Evolutionary conservation across 2,888 invertebrate genomes (phyloP), one percentile per base, ranked within the genome.

Genomic region (Andrena fulva): DNA sequence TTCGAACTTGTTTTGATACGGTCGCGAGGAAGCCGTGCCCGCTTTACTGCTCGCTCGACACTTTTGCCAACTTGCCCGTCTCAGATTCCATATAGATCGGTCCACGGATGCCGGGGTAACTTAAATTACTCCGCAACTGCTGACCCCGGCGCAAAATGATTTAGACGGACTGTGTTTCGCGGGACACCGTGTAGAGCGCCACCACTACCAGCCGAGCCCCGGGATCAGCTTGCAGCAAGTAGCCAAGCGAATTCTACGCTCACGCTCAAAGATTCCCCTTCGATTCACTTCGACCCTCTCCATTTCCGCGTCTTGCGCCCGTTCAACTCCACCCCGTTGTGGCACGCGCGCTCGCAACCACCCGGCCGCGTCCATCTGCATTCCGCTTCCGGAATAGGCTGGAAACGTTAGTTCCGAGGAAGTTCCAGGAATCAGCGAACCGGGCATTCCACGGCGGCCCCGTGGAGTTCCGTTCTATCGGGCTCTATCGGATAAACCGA

Each of bases 351-450:
- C 56, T 74, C 29, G 54, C 48, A 56, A 16, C 31, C 78, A 31
- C 48, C 54, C 62, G 10, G 63, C 52, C 29, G 69, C 69, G 68
- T 73, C 68, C 80, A 54, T 54, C 42, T 29, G 66, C 81, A 80
- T 82, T 80, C 81, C 81, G 64, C 33, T 74, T 62, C 35, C 75
- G 29, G 56, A 20, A 42, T 80, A 80, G 81, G 74, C 74, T 80
- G 81, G 81, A 67, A 80, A 75, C 81, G 69, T 56, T 82, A 70
- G 75, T 80, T 82, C 66, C 81, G 82, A 63, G 76, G 71, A 82
- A 82, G 81, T 82, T 82, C 72, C 77, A 54, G 63, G 70, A 82
- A 82, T 82, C 74, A 82, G 48, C 74, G 82, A 74, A 78, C 83
- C 69, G n/a, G 66, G 67, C 83, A 83, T 83, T 77, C 83, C 82